These are phyloP conservation scores for Steinernema hermaphroditum DNA, from an alignment of 2,888 invertebrate genomes.

Conservation along the genomic window DNA sequence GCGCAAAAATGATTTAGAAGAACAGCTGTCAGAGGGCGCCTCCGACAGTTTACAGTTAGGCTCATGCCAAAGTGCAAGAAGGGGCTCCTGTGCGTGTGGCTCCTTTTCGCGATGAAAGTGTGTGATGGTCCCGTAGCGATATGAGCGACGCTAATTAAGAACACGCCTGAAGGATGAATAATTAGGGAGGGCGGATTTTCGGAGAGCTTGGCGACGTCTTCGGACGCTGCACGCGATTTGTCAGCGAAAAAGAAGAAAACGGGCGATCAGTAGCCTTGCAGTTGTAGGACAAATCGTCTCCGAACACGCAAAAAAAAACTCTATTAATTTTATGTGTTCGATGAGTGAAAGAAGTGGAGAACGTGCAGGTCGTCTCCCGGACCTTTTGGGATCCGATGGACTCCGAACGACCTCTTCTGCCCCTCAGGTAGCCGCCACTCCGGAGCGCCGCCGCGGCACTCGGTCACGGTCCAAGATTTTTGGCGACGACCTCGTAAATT, in stretches of 20 bases:
- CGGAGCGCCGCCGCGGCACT: no score
- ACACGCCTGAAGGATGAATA: no score
- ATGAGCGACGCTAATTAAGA: no score
- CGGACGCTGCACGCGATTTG: background rate
- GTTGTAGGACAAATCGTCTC: conserved; percentile 11
- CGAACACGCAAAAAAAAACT: conserved; percentile 14
- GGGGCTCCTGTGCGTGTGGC: background rate
- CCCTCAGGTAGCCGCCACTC: no score
- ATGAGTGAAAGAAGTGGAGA: background rate
- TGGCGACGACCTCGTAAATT: background rate
- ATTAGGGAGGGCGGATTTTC: no score
- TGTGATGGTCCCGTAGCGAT: no score
- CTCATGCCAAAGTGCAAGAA: background rate
- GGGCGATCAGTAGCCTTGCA: background rate
- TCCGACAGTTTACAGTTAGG: conserved; percentile 19
- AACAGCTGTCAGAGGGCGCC: conserved; percentile 12
- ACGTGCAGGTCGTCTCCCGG: no score
- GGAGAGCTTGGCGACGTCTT: background rate
- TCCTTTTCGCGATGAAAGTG: no score
- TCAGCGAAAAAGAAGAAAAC: background rate
- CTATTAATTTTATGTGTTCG: conserved; percentile 26
- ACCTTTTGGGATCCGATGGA: no score
- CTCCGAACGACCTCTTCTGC: no score
- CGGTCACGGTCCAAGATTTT: background rate
- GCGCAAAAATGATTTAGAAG: conserved; percentile 20